Conservation (phyloP, 2,113 vertebrate genomes). For the Uria aalge region DNA sequence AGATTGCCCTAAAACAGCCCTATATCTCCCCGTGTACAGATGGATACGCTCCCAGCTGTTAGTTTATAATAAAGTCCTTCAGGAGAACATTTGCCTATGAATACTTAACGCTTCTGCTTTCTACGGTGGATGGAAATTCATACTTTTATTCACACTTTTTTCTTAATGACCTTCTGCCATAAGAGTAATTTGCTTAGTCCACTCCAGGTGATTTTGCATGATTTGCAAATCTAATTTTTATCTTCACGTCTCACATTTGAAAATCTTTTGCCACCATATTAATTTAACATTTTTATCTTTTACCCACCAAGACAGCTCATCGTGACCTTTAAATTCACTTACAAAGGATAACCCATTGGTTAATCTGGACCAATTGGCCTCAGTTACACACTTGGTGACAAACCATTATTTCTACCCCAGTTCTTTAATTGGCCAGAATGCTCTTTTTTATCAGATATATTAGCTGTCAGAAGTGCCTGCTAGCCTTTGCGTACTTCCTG, state of each 20-base stretch:
- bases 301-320: constrained; percentile 63
- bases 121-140: not conserved
- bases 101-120: constrained; percentile 25
- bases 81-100: constrained; percentile 27
- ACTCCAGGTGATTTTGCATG: constrained; percentile 66
- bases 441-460: constrained; percentile 77
- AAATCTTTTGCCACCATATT: constrained; percentile 69
- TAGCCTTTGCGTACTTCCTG: constrained; percentile 77
- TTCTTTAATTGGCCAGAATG: constrained; percentile 82
- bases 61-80: constrained; percentile 36
- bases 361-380: constrained; percentile 81
- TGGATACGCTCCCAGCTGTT: not conserved
- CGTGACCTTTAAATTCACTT: constrained; percentile 79
- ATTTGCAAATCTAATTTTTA: constrained; percentile 76
- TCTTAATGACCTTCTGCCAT: constrained; percentile 60
- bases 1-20: not conserved
- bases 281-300: constrained; percentile 76
- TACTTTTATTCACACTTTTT: constrained; percentile 56
- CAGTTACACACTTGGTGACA: constrained; percentile 75
- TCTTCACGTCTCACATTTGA: constrained; percentile 59
- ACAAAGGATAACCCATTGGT: constrained; percentile 78
- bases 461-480: constrained; percentile 79
- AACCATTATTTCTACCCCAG: constrained; percentile 78
- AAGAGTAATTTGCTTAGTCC: constrained; percentile 68
- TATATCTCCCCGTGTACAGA: not conserved